Evolutionary conservation across 2,888 invertebrate genomes (phyloP).

Genomic region (Platerodrilus igneus): DNA sequence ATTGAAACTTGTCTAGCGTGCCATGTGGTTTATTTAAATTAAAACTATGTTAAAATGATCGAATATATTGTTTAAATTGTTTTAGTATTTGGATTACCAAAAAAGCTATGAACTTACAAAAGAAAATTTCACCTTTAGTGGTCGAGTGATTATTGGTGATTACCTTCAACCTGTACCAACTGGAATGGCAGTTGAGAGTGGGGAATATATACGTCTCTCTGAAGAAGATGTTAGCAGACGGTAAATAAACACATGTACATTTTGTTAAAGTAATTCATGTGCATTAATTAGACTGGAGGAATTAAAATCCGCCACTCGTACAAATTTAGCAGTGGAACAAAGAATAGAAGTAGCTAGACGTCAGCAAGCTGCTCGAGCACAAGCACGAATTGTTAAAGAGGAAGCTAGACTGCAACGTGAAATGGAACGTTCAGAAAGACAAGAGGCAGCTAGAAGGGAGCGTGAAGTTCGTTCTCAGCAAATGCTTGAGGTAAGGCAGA

Average conservation of each 20-base stretch:
- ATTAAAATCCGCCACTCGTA: conserved; percentile 59
- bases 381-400: conserved; percentile 67
- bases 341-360: conserved; percentile 69
- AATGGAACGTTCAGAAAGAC: conserved; percentile 74
- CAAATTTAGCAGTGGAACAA: conserved; percentile 66
- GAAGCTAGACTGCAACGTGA: conserved; percentile 63
- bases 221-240: conserved; percentile 79
- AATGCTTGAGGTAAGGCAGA: conserved; percentile 76
- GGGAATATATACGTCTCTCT: conserved; percentile 70
- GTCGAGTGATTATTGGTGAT: conserved; percentile 83
- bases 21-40: too few species aligned
- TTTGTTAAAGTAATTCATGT: too few species aligned
- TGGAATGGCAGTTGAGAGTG: conserved; percentile 58
- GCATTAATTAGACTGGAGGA: conserved; percentile 66
- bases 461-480: conserved; percentile 80
- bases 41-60: too few species aligned
- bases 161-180: conserved; percentile 75
- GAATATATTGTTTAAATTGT: conserved; percentile 16
- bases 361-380: conserved; percentile 70
- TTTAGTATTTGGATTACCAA: conserved; percentile 67
- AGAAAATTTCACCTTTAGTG: conserved; percentile 91
- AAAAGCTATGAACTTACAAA: conserved; percentile 62
- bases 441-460: conserved; percentile 77
- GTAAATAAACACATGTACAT: too few species aligned
- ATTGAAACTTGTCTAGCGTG: too few species aligned